Conservation (phyloP, 2,888 invertebrate species). For the Orthosia gracilis region DNA sequence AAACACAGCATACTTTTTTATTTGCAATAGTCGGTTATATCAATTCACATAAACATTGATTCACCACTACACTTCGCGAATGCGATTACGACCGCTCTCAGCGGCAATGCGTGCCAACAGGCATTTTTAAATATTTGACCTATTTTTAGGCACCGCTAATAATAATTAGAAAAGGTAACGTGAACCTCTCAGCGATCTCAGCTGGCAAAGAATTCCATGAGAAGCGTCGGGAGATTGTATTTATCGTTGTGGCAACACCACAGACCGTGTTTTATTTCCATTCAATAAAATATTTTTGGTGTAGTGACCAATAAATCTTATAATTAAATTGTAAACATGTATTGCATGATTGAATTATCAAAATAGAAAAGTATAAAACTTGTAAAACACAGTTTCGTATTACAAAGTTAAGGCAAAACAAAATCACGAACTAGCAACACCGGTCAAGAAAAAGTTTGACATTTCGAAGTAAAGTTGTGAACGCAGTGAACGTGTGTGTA, state of each 20-base stretch:
- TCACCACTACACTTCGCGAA: constrained; percentile 75
- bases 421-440: constrained; percentile 77
- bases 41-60: constrained; percentile 66
- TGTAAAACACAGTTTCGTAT: neutral
- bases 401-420: constrained; percentile 62
- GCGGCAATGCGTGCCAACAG: constrained; percentile 85
- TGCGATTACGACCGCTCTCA: constrained; percentile 82
- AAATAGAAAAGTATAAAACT: neutral
- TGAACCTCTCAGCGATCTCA: constrained; percentile 87
- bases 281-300: neutral
- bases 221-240: constrained; percentile 70
- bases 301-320: neutral
- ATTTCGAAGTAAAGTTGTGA: constrained; percentile 86
- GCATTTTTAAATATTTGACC: constrained; percentile 89
- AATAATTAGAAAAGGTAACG: constrained; percentile 90
- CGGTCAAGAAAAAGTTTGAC: constrained; percentile 78
- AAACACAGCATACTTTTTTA: constrained; percentile 25
- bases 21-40: constrained; percentile 44
- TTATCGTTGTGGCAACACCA: constrained; percentile 74
- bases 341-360: neutral
- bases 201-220: constrained; percentile 77
- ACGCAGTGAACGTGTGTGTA: constrained; percentile 87
- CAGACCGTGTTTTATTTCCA: neutral
- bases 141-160: constrained; percentile 90
- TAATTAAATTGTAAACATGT: neutral